Conservation (phyloP, 2,797 vertebrate genomes). For the Siniperca obscura region DNA sequence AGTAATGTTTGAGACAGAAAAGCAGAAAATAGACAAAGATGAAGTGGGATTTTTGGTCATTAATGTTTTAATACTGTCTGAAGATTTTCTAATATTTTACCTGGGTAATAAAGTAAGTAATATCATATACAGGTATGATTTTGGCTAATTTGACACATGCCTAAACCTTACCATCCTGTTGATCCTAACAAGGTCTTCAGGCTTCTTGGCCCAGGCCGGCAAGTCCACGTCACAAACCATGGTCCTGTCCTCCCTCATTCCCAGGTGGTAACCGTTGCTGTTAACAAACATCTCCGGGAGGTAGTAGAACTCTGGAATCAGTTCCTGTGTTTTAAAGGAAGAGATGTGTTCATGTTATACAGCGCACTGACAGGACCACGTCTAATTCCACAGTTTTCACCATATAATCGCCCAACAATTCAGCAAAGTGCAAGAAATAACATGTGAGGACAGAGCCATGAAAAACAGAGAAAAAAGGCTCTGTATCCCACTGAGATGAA, state of each 20-base stretch:
- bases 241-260: constrained; percentile 90
- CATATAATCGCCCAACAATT: constrained; percentile 31
- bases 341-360: constrained; percentile 32
- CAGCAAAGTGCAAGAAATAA: constrained; percentile 36
- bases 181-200: constrained; percentile 97
- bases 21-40: not conserved
- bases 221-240: constrained; percentile 94
- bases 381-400: constrained; percentile 32
- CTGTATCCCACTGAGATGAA: constrained; percentile 55
- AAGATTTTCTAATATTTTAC: not conserved
- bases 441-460: constrained; percentile 31
- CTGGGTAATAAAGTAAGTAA: not conserved
- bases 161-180: constrained; percentile 93
- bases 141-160: not conserved
- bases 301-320: constrained; percentile 99
- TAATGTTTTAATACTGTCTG: not conserved
- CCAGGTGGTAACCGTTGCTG: constrained; percentile 93
- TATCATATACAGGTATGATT: not conserved
- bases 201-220: constrained; percentile 96
- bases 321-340: constrained; percentile 84
- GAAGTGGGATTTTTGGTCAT: not conserved
- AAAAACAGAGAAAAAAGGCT: constrained; percentile 27
- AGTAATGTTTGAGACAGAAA: not conserved
- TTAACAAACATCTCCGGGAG: constrained; percentile 99
- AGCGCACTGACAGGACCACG: constrained; percentile 22